Evolutionary conservation across 2,797 vertebrate species (phyloP).

Genomic region (Fratercula arctica): DNA sequence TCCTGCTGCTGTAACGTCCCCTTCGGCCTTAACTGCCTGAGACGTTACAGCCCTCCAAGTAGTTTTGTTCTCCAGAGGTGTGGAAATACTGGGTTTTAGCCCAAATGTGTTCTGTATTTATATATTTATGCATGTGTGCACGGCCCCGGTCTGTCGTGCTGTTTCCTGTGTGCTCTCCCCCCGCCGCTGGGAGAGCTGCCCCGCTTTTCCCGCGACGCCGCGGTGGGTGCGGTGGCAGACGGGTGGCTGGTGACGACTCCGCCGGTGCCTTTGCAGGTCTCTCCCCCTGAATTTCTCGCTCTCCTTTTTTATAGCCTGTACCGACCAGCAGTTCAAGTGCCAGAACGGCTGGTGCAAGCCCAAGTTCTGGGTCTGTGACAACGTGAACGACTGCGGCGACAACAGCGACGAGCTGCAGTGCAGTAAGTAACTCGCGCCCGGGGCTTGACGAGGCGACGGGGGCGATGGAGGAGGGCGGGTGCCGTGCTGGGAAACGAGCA

Average conservation of each 20-base stretch:
- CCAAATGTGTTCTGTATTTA: accelerated
- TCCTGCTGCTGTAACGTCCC: background rate
- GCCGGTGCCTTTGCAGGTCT: background rate
- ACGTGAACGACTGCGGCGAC: conserved; percentile 89
- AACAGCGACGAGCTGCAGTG: conserved; percentile 86
- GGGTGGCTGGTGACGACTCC: background rate
- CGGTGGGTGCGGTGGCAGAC: accelerated
- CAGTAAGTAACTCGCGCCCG: conserved; percentile 74
- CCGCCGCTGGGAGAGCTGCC: background rate
- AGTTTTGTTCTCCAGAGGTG: background rate
- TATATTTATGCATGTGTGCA: accelerated
- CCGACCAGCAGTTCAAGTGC: conserved; percentile 76
- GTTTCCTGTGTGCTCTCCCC: background rate
- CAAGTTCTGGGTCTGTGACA: conserved; percentile 88
- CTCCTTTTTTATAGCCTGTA: conserved; percentile 75
- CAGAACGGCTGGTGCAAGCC: conserved; percentile 87
- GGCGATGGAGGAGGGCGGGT: background rate
- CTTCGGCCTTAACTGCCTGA: background rate
- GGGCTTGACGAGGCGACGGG: background rate
- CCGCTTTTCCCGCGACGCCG: accelerated
- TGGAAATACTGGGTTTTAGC: background rate
- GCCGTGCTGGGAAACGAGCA: background rate
- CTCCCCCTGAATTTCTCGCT: background rate
- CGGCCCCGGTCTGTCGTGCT: accelerated
- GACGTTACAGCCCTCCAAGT: accelerated